Evolutionary conservation across 1,140 invertebrate genomes (phyloP).

Genomic region (Anastrepha ludens): DNA sequence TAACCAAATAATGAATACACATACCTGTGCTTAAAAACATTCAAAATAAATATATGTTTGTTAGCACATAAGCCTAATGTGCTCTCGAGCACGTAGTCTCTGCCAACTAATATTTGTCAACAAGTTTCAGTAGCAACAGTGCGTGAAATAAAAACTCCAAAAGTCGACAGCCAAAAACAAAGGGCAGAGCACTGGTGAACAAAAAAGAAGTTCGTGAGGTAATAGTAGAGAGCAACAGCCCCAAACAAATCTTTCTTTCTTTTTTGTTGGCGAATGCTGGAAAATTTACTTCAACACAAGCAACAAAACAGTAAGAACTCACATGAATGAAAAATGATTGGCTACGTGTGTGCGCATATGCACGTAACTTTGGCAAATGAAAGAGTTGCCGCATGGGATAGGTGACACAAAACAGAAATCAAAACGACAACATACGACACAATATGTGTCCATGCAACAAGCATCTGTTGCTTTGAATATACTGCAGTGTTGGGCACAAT

Average conservation of each 20-base stretch:
- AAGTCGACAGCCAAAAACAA: background rate
- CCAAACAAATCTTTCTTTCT: background rate
- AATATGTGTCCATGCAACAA: background rate
- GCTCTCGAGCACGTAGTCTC: background rate
- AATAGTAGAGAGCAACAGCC: background rate
- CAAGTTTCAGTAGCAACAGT: background rate
- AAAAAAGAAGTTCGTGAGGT: background rate
- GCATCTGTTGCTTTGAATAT: background rate
- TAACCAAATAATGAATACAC: background rate
- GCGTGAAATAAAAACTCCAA: background rate
- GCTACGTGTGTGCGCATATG: background rate
- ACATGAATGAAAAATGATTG: background rate
- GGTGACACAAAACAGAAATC: background rate
- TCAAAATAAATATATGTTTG: background rate
- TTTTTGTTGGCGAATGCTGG: background rate
- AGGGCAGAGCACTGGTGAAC: background rate
- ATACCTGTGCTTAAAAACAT: background rate
- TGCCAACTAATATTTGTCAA: conserved; percentile 6
- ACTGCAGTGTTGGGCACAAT: background rate
- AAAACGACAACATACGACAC: background rate
- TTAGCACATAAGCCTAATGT: no score
- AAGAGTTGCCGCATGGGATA: background rate
- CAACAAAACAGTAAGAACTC: background rate
- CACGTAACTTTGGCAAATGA: background rate
- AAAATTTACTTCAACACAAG: background rate